Conservation (phyloP, 2,113 vertebrate species). For the Geococcyx californianus region DNA sequence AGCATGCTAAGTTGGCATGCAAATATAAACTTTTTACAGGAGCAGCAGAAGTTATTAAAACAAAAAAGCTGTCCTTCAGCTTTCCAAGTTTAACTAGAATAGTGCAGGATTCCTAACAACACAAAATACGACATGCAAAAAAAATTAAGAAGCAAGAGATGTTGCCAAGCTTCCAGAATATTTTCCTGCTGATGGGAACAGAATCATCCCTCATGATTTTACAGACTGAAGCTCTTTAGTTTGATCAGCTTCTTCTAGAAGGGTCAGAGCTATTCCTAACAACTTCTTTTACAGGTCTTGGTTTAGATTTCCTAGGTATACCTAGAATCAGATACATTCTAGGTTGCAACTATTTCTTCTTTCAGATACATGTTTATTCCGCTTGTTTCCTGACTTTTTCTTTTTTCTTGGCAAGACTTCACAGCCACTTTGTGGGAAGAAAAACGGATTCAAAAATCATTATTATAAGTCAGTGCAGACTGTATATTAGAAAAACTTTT, state of each 20-base stretch:
- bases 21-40: slow-evolving; percentile 2
- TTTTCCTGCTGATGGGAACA: not conserved
- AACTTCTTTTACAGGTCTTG: not conserved
- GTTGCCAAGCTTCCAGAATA: not conserved
- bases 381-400: not conserved
- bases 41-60: not conserved
- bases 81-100: not conserved
- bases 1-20: not conserved
- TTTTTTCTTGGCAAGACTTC: not conserved
- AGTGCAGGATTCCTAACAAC: not conserved
- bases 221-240: not conserved
- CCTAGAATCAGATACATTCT: not conserved
- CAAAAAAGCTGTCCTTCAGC: not conserved
- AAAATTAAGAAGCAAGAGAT: not conserved
- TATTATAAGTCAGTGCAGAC: not conserved
- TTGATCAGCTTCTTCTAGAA: not conserved
- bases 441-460: not conserved
- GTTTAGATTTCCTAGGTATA: not conserved
- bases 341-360: not conserved
- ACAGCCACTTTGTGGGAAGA: not conserved
- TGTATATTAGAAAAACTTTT: not conserved
- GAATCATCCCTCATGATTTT: not conserved
- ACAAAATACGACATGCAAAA: not conserved
- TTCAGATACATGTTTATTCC: not conserved
- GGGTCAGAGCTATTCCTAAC: not conserved